Evolutionary conservation across 1,140 invertebrate genomes (phyloP), one percentile per base, ranked within the genome.

Genomic region (Polypedilum pembai): DNA sequence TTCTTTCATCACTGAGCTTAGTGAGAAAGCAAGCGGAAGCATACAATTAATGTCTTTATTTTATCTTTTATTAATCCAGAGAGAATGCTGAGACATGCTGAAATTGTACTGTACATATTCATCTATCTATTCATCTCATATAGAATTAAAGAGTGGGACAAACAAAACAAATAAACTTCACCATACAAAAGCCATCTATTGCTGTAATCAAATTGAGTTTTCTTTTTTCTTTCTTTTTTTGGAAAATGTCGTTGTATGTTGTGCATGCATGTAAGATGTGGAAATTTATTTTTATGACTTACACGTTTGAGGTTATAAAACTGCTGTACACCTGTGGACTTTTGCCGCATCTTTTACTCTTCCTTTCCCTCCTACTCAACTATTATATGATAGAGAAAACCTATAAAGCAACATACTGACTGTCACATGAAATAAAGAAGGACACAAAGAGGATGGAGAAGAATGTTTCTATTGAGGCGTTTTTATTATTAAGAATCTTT

Each of bases 241-340:
- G n/a, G 24, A 5, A 33, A 33, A 3, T 33, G 24, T 33, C 24
- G 5, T 33, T 33, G 24, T 33, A 33, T 33, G 24, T 69, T 69
- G 20, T 56, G 45, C 17, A 69, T 20, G 17, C 65, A 69, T 69
- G 17, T 69, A 69, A 18, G 17, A 20, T 69, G 65, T 69, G 65
- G 17, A 69, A 69, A 69, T 69, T 69, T 69, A 69, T 69, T 69
- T 69, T 69, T 69, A 69, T 69, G 65, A 69, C 65, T 69, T 69
- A 69, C 65, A 69, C 18, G 65, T 69, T 21, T 21, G 20, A 69
- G 65, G 65, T 69, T 69, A 69, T 69, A 69, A 69, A 69, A 69
- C 45, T 56, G 45, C 45, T 56, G 45, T 56, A 56, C 45, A 56
- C 45, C 45, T 56, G 45, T 56, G 45, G 45, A 56, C 45, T n/a